Base-by-base conservation (phyloP, 2,797 vertebrate genomes). In the Clarias platycephalus region DNA sequence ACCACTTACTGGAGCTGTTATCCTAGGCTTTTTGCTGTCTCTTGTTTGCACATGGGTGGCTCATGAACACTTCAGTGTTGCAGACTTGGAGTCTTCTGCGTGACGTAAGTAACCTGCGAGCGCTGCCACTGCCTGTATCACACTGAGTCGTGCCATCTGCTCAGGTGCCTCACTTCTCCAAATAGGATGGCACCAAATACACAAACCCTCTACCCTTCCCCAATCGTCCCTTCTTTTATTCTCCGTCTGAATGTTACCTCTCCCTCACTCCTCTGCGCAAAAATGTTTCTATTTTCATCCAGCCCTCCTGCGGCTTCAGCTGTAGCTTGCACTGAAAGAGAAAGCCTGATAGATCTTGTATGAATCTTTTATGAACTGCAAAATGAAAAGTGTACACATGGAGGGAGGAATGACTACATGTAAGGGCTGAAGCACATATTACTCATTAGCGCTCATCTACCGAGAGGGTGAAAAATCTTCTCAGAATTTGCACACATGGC, bases 121-220 rank as follows among this genome's bases (percentile, higher is more conserved):
- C 15, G 34, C 89, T 90, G 88, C 85, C 86, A 88, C 86, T 81
- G 89, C 88, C 89, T 87, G 81, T 7, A 24, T 84, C 90, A 87
- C 64, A 53, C 90, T 81, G 91, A 3, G 88, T 86, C 62, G 22
- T 24, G 86, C 93, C 93, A 94, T 94, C 93, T 93, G 93, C 92
- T 93, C 92, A 94, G 91, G 93, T 92, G 89, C 80, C 86, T 87
- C 87, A 82, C 62, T 34, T 40, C 75, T 74, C 84, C 78, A 68
- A 81, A 79, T 80, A 88, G 76, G 83, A 90, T 87, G 82, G 79
- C 83, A 81, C 86, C 31, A 71, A 87, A 40, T 24, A 34, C 44
- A 49, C 44, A 10, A 34, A 18, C 37, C 44, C 37, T 6, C 37
- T 44, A 63, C 67, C 85, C 66, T 82, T 85, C 78, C 75, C 26